phyloP scores from a whole-genome alignment of 2,113 vertebrate genomes.

The Phylloscopus trochilus region DNA sequence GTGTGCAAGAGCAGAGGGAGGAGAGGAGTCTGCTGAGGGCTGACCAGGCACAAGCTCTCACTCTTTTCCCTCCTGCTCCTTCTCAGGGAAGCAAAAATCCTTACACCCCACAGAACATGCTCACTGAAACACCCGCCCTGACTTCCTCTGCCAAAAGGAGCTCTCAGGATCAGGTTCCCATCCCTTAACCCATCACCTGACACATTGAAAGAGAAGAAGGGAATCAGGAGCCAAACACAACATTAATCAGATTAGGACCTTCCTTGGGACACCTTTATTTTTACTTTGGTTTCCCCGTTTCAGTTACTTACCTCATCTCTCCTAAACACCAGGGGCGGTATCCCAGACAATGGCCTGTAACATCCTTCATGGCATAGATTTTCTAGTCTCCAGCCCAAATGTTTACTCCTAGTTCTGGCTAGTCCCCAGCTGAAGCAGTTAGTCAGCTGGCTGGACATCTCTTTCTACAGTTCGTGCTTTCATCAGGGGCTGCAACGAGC shows the following conservation, averaged over 20 bases:
- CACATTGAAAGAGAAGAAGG: neutral
- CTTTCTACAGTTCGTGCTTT: neutral
- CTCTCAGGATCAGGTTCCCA: neutral
- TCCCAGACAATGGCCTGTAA: neutral
- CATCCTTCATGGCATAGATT: neutral
- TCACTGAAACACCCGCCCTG: neutral
- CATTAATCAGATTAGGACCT: constrained; percentile 12
- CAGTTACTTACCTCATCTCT: constrained; percentile 35
- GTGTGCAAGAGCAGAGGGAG: neutral
- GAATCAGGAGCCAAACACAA: constrained; percentile 4
- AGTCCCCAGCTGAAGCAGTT: neutral
- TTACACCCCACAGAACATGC: neutral
- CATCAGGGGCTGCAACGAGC: neutral
- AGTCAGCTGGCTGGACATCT: constrained; percentile 6
- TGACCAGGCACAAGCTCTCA: neutral
- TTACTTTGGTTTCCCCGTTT: neutral
- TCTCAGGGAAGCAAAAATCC: neutral
- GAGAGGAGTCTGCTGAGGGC: neutral
- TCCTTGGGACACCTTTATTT: constrained; percentile 7
- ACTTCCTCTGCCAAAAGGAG: neutral
- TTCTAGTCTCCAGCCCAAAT: neutral
- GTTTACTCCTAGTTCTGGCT: neutral
- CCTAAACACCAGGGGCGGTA: neutral
- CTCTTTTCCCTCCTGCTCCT: neutral
- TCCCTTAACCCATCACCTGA: neutral